These are phyloP conservation scores for Mustela nigripes DNA, from an alignment of 2,113 vertebrate species.

Conservation along the genomic window DNA sequence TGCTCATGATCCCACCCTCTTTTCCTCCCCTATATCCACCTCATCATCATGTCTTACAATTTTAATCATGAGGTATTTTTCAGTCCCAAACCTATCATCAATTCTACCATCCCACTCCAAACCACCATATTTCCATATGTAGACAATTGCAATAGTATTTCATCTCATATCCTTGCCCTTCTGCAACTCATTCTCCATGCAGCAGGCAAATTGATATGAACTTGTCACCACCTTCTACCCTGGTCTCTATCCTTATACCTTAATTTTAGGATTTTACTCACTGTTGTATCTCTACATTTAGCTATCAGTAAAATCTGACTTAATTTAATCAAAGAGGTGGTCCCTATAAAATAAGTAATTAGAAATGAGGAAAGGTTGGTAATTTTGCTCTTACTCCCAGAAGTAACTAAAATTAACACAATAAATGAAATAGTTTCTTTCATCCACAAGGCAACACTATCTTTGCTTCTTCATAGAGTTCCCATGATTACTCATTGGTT, in stretches of 20 bases:
- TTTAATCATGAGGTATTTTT: neutral
- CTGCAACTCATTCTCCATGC: neutral
- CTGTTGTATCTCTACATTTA: neutral
- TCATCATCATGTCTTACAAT: neutral
- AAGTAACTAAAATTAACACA: neutral
- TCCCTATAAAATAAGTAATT: neutral
- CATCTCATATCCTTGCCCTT: neutral
- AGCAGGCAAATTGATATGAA: neutral
- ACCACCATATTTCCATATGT: neutral
- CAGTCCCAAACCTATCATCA: neutral
- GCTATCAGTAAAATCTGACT: neutral
- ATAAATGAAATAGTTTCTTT: neutral
- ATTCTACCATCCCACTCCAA: neutral
- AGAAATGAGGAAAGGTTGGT: neutral
- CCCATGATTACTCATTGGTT: neutral
- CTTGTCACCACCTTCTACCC: neutral
- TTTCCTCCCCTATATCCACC: neutral
- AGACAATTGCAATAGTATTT: neutral
- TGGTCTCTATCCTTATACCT: neutral
- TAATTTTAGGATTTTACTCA: neutral
- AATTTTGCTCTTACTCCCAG: neutral
- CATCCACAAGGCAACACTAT: neutral
- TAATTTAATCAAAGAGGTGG: neutral
- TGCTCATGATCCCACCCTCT: neutral
- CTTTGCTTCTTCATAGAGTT: slow-evolving; percentile 11